Evolutionary conservation across 2,113 vertebrate genomes (phyloP), one percentile per base, ranked within the genome.

Genomic region (Otocyon megalotis): DNA sequence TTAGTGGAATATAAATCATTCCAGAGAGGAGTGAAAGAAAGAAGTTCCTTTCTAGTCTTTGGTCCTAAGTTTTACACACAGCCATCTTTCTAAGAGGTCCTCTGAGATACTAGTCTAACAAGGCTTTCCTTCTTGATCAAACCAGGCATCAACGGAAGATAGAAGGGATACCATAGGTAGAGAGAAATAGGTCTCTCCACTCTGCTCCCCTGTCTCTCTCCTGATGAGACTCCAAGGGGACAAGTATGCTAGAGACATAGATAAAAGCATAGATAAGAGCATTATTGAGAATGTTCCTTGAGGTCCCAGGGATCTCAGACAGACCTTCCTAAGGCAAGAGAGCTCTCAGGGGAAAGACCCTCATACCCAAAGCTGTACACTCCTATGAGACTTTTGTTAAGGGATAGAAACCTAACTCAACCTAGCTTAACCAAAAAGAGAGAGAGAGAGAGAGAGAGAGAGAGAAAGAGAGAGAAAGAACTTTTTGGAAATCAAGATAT

Each of bases 1-100:
- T 90, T 69, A 87, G 82, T 76, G 77, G 93, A 96, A 72, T 58
- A 62, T 26, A 95, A 88, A 93, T 91, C 67, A 94, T 85, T 54
- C 58, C 63, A 93, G 67, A 90, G 82, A 92, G 28, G 53, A 83
- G 43, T 24, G 80, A 28, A 86, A 93, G 53, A 19, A 76, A 48
- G 58, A 43, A 50, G 32, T 63, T 56, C 10, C 26, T 83, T 92
- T 37, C 16, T 86, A 60, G 35, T 83, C 69, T 95, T 98, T 93
- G 79, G 79, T 90, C 65, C 15, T 91, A 37, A 95, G 35, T 93
- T 53, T 93, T 91, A 60, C 13, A 62, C 22, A 54, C 2, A 11
- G 58, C 32, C 72, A 83, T 48, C 28, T 93, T 95, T 93, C 79
- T 86, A 95, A 17, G 26, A 48, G 30, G 15, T 95, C 53, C 28